Percentiles rank a stretch among this genome's conserved stretches.
phyloP scores from a whole-genome alignment of 2,113 vertebrate species.

The Rattus norvegicus region GRCr8 NC_086032.1:57854001-57854500 shows the following conservation, averaged over 20 bases:
- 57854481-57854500: not conserved
- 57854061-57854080: not conserved
- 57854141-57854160: not conserved
- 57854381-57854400: not conserved
- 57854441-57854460: no score
- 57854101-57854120: not conserved
- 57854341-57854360: not conserved
- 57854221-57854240: not conserved
- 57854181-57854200: not conserved
- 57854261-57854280: not conserved
- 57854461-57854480: no score
- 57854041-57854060: not conserved
- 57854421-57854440: no score
- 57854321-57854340: not conserved
- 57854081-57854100: not conserved
- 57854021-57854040: not conserved
- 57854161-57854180: not conserved
- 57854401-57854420: not conserved
- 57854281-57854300: not conserved
- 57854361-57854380: not conserved
- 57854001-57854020: not conserved
- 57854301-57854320: not conserved
- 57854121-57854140: not conserved
- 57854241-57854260: not conserved
- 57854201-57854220: not conserved